A percentile compares a stretch with the other conserved stretches of the same genome.
phyloP scores from a whole-genome alignment of 2,797 vertebrate genomes.

The Pogoniulus pusillus region DNA sequence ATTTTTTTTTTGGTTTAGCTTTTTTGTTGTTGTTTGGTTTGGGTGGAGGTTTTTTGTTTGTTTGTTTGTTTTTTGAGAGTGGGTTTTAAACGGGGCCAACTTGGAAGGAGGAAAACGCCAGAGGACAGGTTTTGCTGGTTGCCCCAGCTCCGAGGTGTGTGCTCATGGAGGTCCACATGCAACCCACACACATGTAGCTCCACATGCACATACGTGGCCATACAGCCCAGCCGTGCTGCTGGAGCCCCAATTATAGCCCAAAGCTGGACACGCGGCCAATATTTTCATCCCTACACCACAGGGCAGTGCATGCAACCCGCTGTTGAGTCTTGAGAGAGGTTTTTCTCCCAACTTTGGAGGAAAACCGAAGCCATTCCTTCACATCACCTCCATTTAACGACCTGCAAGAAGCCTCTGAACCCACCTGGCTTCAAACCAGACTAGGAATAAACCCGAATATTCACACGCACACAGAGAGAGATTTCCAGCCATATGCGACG shows the following conservation, averaged over 20 bases:
- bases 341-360: slow-evolving; percentile 25
- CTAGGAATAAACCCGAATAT: background rate
- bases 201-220: background rate
- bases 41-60: too few species aligned
- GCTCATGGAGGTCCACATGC: background rate
- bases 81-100: background rate
- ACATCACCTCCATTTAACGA: background rate
- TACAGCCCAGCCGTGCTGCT: background rate
- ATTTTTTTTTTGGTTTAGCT: too few species aligned
- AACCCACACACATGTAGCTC: background rate
- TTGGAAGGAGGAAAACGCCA: background rate
- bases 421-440: background rate
- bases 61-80: background rate
- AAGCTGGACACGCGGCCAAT: background rate
- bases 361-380: background rate
- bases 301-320: background rate
- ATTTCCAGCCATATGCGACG: background rate
- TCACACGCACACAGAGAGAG: background rate
- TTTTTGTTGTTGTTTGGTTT: too few species aligned
- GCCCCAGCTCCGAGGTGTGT: background rate
- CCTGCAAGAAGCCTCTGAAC: background rate
- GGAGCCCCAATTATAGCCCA: background rate
- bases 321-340: background rate
- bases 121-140: background rate
- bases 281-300: background rate